Conservation (phyloP, 2,113 vertebrate genomes). For the Tylochromis polylepis region DNA sequence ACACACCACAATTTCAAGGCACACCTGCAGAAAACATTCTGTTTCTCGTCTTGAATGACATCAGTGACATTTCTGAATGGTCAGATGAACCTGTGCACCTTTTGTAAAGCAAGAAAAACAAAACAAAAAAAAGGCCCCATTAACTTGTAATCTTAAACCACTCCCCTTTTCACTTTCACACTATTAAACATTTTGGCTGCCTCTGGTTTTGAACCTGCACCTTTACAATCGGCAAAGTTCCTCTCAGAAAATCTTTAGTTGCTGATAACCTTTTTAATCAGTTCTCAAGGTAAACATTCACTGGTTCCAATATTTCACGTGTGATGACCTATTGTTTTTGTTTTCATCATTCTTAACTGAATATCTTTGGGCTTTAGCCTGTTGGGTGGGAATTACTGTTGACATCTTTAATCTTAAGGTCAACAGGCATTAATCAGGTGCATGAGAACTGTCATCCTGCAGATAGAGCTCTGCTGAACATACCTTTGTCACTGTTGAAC, state of each 20-base stretch:
- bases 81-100: not conserved
- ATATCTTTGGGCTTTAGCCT: not conserved
- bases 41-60: fast-evolving
- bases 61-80: fast-evolving
- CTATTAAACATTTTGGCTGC: not conserved
- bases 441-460: not conserved
- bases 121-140: not conserved
- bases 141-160: not conserved
- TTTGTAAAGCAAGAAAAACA: too few species aligned
- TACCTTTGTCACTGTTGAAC: not conserved
- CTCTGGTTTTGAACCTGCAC: not conserved
- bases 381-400: not conserved
- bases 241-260: not conserved
- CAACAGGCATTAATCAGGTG: not conserved
- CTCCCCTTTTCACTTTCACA: not conserved
- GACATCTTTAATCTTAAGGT: not conserved
- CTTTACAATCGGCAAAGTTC: not conserved
- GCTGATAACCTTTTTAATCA: not conserved
- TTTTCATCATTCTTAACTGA: not conserved
- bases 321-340: fast-evolving
- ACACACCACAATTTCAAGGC: not conserved
- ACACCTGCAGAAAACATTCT: not conserved
- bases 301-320: fast-evolving
- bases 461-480: not conserved
- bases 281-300: not conserved